Conservation (phyloP, 2,113 vertebrate species). For the Setophaga coronata region DNA sequence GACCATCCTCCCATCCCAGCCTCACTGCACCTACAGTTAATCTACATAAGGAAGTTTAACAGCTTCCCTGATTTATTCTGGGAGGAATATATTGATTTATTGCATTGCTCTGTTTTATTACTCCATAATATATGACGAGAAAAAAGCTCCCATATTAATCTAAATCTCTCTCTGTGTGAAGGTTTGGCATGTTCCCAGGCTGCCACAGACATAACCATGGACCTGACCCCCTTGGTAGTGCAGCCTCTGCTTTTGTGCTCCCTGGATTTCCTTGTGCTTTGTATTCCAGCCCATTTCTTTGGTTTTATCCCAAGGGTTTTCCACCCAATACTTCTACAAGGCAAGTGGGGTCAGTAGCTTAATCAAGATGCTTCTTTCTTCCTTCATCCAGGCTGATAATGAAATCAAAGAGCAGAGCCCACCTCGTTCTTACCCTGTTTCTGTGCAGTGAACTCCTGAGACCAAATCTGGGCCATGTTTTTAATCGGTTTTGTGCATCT, state of each 20-base stretch:
- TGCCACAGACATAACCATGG: rapidly evolving
- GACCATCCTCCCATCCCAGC: neutral
- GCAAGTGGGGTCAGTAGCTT: neutral
- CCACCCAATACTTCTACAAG: neutral
- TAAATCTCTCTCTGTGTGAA: neutral
- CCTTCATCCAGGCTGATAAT: neutral
- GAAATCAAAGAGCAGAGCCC: neutral
- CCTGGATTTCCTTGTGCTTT: neutral
- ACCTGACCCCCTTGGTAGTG: neutral
- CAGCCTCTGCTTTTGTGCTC: neutral
- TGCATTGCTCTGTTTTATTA: neutral
- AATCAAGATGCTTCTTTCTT: neutral
- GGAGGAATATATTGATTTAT: neutral
- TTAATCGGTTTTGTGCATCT: neutral
- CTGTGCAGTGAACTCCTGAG: neutral
- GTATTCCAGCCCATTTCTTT: neutral
- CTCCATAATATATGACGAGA: neutral
- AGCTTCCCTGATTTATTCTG: neutral
- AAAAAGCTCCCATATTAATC: neutral
- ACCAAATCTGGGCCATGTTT: neutral
- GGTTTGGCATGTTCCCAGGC: neutral
- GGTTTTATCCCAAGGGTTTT: neutral
- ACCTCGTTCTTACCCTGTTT: neutral
- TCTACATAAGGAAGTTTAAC: neutral
- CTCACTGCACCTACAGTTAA: neutral